Evolutionary conservation across 2,797 vertebrate species (phyloP).

Genomic region (Enteromius thamalakanensis): DNA sequence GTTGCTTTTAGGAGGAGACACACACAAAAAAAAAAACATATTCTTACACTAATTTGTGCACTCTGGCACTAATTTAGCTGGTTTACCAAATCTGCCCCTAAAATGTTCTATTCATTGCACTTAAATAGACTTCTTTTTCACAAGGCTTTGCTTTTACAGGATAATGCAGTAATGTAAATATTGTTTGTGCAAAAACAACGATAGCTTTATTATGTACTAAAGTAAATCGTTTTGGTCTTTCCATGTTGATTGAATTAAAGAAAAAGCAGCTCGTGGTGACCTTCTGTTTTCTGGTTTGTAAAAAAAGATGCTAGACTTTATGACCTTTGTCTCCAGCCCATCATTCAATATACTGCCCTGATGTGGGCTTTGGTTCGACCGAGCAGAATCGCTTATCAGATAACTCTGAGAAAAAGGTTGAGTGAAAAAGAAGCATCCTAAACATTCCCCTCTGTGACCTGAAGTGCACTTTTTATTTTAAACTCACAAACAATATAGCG

Average conservation of each 20-base stretch:
- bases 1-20: neutral
- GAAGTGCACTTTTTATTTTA: conserved; percentile 34
- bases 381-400: conserved; percentile 14
- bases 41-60: no score
- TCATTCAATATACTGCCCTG: conserved; percentile 15
- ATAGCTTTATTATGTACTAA: neutral
- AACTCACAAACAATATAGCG: conserved; percentile 35
- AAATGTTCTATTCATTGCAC: neutral
- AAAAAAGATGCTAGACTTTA: neutral
- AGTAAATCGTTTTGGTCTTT: neutral
- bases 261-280: neutral
- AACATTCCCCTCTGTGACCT: conserved; percentile 28
- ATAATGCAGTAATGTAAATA: neutral
- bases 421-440: conserved; percentile 3
- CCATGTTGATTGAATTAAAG: neutral
- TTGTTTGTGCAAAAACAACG: neutral
- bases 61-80: neutral
- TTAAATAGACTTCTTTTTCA: neutral
- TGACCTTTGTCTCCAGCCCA: conserved; percentile 14
- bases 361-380: neutral
- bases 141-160: neutral
- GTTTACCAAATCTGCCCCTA: neutral
- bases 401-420: neutral
- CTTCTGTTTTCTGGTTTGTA: conserved; percentile 13
- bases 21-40: neutral